phyloP scores from a whole-genome alignment of 2,113 vertebrate species.

The Leptobrachium ailaonicum region DNA sequence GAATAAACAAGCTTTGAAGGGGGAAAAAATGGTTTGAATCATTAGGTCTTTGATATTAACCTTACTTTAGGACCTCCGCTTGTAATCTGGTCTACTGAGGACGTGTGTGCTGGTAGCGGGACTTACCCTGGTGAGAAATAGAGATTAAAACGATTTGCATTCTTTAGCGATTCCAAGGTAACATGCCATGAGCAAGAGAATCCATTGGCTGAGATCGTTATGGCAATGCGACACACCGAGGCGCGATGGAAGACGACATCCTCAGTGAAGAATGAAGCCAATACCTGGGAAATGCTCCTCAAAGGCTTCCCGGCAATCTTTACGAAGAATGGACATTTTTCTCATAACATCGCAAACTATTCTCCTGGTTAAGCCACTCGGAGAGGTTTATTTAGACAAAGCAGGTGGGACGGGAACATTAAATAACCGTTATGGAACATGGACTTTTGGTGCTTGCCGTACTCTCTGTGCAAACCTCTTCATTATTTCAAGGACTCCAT shows the following conservation, averaged over 20 bases:
- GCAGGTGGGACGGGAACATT: conserved; percentile 64
- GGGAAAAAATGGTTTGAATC: too few species aligned
- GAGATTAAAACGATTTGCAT: conserved; percentile 66
- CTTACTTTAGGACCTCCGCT: too few species aligned
- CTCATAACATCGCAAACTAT: background rate
- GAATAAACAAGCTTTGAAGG: too few species aligned
- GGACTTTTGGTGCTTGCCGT: conserved; percentile 81
- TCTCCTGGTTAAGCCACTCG: background rate
- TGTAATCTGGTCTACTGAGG: too few species aligned
- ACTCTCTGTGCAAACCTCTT: conserved; percentile 79
- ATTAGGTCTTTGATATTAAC: too few species aligned
- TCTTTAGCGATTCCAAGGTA: background rate
- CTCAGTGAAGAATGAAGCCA: background rate
- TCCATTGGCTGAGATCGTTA: background rate
- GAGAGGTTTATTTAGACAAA: conserved; percentile 10
- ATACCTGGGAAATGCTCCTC: background rate
- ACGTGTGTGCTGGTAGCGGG: too few species aligned
- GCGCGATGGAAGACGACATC: background rate
- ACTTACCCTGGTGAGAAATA: conserved; percentile 77
- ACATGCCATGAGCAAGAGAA: background rate
- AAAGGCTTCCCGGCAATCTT: background rate
- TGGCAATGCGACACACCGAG: background rate
- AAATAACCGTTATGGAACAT: conserved; percentile 75
- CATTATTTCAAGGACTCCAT: conserved; percentile 78
- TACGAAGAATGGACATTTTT: background rate